Percentiles rank a stretch among this genome's conserved stretches.
These are phyloP conservation scores for Podarcis siculus DNA, from an alignment of 2,797 vertebrate genomes.

Conservation along the genomic window DNA sequence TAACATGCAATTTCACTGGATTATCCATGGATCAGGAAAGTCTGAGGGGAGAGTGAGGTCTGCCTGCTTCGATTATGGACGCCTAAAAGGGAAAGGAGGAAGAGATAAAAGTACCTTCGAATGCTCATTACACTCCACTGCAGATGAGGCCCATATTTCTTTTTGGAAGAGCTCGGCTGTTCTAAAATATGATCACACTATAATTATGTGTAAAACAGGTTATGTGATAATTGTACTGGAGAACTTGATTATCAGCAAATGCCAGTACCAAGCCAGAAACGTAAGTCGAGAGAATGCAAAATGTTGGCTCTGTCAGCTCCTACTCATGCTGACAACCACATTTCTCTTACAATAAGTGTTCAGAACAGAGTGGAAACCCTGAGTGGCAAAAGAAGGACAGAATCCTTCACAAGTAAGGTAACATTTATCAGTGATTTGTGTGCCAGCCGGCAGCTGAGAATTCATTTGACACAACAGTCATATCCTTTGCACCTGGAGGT, in stretches of 20 bases:
- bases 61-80: too few species aligned
- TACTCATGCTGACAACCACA: not conserved
- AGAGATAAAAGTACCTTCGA: too few species aligned
- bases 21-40: too few species aligned
- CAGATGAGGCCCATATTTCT: too few species aligned
- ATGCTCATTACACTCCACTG: too few species aligned
- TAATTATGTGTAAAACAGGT: not conserved
- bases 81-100: too few species aligned
- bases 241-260: not conserved
- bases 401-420: not conserved
- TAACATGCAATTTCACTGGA: too few species aligned
- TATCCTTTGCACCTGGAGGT: not conserved
- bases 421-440: not conserved
- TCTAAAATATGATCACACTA: not conserved
- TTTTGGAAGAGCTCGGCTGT: not conserved
- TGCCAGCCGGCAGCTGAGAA: not conserved
- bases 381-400: not conserved
- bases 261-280: not conserved
- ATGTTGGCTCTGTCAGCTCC: not conserved
- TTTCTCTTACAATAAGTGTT: not conserved
- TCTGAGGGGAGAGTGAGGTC: too few species aligned
- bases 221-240: not conserved
- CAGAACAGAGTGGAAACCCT: not conserved
- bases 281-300: not conserved
- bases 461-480: not conserved